Base-by-base conservation (phyloP, 2,797 vertebrate species). In the Pangasius djambal region DNA sequence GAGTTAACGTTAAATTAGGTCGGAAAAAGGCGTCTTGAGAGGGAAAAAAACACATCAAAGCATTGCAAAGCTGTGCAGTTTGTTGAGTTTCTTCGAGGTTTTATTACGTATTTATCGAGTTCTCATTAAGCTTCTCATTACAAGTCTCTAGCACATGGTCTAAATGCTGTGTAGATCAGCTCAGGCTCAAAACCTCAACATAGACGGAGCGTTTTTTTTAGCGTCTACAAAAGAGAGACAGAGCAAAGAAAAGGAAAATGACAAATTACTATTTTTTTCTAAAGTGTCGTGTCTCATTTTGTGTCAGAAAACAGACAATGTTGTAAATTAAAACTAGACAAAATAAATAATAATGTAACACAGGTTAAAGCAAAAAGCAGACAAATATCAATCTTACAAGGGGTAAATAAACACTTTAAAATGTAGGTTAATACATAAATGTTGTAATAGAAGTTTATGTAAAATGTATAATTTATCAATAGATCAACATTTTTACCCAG, bases 81-180 rank as follows among this genome's bases (percentile, higher is more conserved):
- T 63, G 79, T 74, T 61, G 81, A 89, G 87, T 79, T 91, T 20
- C 44, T 50, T 77, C 22, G 57, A 79, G 50, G 77, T 52, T 55
- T n/a, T 55, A 34, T 79, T 79, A 77, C 2, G 12, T 77, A 50
- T 77, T 77, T n/a, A 77, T 77, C 7, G n/a, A 34, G 50, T 55
- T 57, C n/a, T 55, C n/a, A 57, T 79, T 79, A 57, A 79, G 52
- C 15, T 34, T 79, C 50, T 55, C 77, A 55, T 79, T 79, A 31
- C n/a, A 57, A 55, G 12, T 55, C 28, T 79, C 28, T 31, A 79
- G n/a, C 18, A 55, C n/a, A 55, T 18, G 55, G 18, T 7, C 77
- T 15, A 31, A n/a, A 31, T 55, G 28, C n/a, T 34, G 77, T 22
- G 16, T 55, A 18, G 50, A 78, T 44, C 28, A 50, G 22, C 25